Evolutionary conservation across 2,113 vertebrate genomes (phyloP).

Genomic region (Dicerorhinus sumatrensis): DNA sequence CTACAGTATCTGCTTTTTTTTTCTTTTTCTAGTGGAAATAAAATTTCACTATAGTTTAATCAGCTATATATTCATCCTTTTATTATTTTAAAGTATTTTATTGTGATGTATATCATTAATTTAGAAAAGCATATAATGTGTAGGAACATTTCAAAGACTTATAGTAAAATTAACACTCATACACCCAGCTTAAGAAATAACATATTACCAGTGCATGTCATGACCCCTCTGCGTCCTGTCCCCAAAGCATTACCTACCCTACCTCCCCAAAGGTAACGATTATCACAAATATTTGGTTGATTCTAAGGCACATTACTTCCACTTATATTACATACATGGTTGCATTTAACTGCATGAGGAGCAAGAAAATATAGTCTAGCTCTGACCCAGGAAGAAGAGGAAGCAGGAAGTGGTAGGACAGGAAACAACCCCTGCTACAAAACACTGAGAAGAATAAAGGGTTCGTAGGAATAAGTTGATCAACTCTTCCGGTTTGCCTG

Average conservation of each 20-base stretch:
- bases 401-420: neutral
- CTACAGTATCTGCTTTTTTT: neutral
- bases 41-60: neutral
- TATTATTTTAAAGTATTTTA: neutral
- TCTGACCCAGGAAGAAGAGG: neutral
- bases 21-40: neutral
- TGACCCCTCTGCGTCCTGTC: accelerated
- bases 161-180: neutral
- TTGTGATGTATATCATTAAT: neutral
- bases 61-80: neutral
- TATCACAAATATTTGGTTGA: neutral
- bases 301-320: neutral
- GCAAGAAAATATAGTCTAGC: neutral
- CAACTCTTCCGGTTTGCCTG: neutral
- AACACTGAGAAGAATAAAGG: neutral
- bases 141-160: neutral
- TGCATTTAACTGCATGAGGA: neutral
- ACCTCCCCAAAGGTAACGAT: neutral
- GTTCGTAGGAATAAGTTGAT: neutral
- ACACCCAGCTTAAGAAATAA: neutral
- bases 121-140: neutral
- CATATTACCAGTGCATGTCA: neutral
- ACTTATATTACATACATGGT: neutral
- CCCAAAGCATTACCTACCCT: accelerated
- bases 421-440: neutral